Conservation (phyloP, 1,140 invertebrate genomes). For the Aethina tumida region DNA sequence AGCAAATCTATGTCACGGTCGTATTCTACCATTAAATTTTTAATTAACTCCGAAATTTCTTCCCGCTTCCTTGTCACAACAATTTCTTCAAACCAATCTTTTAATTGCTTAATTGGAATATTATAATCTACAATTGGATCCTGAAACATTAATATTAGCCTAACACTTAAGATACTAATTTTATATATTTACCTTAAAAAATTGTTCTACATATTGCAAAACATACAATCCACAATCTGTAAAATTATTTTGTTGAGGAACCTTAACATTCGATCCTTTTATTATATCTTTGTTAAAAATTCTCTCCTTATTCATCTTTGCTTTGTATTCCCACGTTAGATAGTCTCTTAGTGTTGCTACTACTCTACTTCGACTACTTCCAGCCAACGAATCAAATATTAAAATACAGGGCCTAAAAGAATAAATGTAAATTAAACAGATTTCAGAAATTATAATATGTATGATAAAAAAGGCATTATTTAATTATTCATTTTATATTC, state of each 20-base stretch:
- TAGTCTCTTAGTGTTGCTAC: conserved; percentile 83
- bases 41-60: conserved; percentile 65
- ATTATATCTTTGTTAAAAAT: conserved; percentile 71
- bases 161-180: conserved; percentile 7
- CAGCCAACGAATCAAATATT: conserved; percentile 88
- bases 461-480: not conserved
- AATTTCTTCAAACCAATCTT: conserved; percentile 70
- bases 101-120: conserved; percentile 63
- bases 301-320: conserved; percentile 56
- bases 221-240: conserved; percentile 95
- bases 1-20: conserved; percentile 46
- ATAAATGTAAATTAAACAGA: conserved; percentile 12
- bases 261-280: conserved; percentile 73
- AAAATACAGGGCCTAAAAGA: conserved; percentile 74
- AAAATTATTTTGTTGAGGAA: conserved; percentile 94
- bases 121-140: conserved; percentile 62
- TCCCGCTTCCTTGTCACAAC: conserved; percentile 68
- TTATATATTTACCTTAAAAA: conserved; percentile 60
- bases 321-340: conserved; percentile 78
- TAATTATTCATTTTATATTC: conserved; percentile 7
- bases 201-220: conserved; percentile 91
- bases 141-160: conserved; percentile 38
- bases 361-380: conserved; percentile 66
- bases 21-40: conserved; percentile 53
- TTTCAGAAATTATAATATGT: not conserved